Conservation (phyloP, 2,797 vertebrate species). For the Cirrhinus mrigala region DNA sequence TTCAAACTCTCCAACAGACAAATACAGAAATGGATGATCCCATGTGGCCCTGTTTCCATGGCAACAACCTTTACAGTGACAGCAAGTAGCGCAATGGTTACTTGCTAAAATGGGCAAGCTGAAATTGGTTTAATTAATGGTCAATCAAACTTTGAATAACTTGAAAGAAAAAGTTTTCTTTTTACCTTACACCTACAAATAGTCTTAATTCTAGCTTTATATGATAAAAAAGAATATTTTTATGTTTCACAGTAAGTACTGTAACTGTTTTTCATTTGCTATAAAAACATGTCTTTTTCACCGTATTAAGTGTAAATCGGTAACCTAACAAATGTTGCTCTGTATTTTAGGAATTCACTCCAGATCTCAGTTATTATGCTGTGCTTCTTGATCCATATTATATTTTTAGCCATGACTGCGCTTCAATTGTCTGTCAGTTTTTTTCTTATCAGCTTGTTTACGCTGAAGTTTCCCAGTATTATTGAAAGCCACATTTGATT, state of each 20-base stretch:
- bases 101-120: conserved; percentile 14
- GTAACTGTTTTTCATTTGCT: background rate
- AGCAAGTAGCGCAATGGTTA: conserved; percentile 73
- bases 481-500: background rate
- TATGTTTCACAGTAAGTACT: background rate
- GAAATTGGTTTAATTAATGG: conserved; percentile 26
- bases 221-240: background rate
- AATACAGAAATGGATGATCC: conserved; percentile 64
- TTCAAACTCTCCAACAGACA: conserved; percentile 37
- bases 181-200: conserved; percentile 7
- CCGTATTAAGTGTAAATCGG: conserved; percentile 13
- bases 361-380: background rate
- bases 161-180: background rate
- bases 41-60: conserved; percentile 86
- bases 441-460: background rate
- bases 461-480: background rate
- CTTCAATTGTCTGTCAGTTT: conserved; percentile 7
- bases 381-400: background rate
- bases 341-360: conserved; percentile 9
- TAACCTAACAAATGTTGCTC: conserved; percentile 25
- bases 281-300: background rate
- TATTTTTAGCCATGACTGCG: conserved; percentile 15
- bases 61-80: conserved; percentile 83
- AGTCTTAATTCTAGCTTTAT: background rate
- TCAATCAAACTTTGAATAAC: conserved; percentile 11